These are phyloP conservation scores for Hyles vespertilio DNA, from an alignment of 1,140 invertebrate genomes.

Conservation along the genomic window DNA sequence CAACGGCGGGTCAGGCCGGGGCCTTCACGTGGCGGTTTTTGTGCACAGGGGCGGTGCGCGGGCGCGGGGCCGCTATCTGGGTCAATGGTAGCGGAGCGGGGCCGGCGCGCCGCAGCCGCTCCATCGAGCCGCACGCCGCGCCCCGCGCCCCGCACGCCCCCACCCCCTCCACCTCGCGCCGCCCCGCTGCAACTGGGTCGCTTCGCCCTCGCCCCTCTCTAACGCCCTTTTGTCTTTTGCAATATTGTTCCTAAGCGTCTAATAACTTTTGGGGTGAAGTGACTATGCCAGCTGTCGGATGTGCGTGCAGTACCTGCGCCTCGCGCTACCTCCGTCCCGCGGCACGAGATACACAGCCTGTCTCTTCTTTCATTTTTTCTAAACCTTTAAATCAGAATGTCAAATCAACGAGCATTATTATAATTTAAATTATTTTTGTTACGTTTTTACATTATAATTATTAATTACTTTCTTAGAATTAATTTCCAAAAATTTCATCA, in stretches of 20 bases:
- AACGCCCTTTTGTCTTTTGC: conserved; percentile 25
- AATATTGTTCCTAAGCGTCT: conserved; percentile 31
- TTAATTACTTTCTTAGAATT: no score
- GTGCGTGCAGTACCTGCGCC: no score
- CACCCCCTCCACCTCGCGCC: background rate
- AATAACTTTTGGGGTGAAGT: conserved; percentile 21
- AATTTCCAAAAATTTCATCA: no score
- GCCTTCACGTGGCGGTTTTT: conserved; percentile 24
- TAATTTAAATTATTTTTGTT: no score
- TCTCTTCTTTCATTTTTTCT: no score
- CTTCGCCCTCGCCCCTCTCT: conserved; percentile 17
- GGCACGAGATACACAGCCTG: no score
- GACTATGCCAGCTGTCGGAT: no score
- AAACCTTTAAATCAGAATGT: no score
- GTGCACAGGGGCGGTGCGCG: conserved; percentile 23
- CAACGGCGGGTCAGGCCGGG: conserved; percentile 22
- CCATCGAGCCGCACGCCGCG: conserved; percentile 14
- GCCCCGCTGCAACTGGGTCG: conserved; percentile 42
- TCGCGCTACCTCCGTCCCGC: no score
- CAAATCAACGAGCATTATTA: no score
- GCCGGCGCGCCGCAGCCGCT: conserved; percentile 11
- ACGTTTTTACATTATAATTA: no score
- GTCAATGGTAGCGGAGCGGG: conserved; percentile 60
- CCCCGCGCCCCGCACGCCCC: conserved; percentile 11
- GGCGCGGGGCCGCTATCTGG: conserved; percentile 39